A percentile compares a stretch with the other conserved stretches of the same genome.
phyloP scores from a whole-genome alignment of 2,113 vertebrate genomes.

The Phoxinus phoxinus region DNA sequence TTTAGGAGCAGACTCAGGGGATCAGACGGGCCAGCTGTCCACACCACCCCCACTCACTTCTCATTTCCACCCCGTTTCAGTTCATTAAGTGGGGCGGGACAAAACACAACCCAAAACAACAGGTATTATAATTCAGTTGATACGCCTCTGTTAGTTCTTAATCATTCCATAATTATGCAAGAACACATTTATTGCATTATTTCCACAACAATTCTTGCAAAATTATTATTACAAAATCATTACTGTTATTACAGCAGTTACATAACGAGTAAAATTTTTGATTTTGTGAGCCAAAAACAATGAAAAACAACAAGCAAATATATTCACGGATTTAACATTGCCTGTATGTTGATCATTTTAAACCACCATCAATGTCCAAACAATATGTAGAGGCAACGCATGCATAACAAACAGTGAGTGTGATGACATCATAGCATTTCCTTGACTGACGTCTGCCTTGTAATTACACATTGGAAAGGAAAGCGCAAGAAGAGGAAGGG shows the following conservation, averaged over 20 bases:
- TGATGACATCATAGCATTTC: slow-evolving; percentile 59
- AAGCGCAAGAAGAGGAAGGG: slow-evolving; percentile 64
- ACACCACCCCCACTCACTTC: slow-evolving; percentile 70
- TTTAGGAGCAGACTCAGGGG: slow-evolving; percentile 89
- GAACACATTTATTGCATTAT: neutral
- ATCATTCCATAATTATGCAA: neutral
- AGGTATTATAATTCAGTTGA: slow-evolving; percentile 78
- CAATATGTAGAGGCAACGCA: neutral
- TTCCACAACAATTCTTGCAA: neutral
- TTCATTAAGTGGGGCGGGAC: slow-evolving; percentile 64
- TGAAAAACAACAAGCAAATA: no score
- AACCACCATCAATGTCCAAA: neutral
- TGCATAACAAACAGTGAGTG: slow-evolving; percentile 38
- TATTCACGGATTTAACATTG: neutral
- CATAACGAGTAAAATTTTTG: neutral
- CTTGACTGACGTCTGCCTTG: slow-evolving; percentile 29
- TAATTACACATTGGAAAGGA: slow-evolving; percentile 64
- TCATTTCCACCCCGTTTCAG: slow-evolving; percentile 77
- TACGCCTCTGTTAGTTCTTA: neutral
- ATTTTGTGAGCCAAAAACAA: neutral
- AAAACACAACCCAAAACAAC: slow-evolving; percentile 60
- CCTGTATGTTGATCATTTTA: neutral
- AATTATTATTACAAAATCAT: neutral
- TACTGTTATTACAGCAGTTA: neutral
- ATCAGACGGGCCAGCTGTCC: slow-evolving; percentile 96